Evolutionary conservation across 1,140 invertebrate species (phyloP).

Genomic region (Bathynomus jamesi): DNA sequence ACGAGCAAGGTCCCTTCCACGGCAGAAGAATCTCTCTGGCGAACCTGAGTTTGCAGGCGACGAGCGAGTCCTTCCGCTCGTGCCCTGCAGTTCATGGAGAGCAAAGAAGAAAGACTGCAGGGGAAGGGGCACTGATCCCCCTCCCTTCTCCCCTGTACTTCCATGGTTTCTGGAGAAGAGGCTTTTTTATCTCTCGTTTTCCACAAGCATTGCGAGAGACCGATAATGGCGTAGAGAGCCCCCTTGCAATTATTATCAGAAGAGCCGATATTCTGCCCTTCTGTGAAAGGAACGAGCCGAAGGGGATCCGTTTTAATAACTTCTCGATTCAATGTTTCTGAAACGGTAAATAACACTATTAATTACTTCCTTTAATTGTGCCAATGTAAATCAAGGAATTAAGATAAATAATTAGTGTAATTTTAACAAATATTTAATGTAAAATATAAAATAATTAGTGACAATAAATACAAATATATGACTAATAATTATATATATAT

Average conservation of each 20-base stretch:
- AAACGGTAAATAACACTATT: too few species aligned
- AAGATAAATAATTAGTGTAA: too few species aligned
- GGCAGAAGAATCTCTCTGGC: constrained; percentile 5
- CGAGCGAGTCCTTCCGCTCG: constrained; percentile 68
- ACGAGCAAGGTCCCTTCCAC: constrained; percentile 15
- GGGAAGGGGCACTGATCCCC: constrained; percentile 30
- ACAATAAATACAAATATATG: too few species aligned
- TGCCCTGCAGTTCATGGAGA: constrained; percentile 62
- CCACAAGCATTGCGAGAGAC: not conserved
- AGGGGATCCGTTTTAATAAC: not conserved
- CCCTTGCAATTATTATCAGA: not conserved
- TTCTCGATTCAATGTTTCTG: too few species aligned
- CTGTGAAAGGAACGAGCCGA: not conserved
- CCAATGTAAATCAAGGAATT: too few species aligned
- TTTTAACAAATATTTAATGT: too few species aligned
- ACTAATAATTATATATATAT: too few species aligned
- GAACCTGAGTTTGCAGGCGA: constrained; percentile 56
- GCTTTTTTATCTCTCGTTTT: not conserved
- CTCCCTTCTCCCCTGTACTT: not conserved
- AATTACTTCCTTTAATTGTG: too few species aligned
- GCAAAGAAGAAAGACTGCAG: constrained; percentile 49
- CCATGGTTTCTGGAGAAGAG: not conserved
- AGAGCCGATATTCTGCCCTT: not conserved
- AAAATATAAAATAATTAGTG: too few species aligned
- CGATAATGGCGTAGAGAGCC: not conserved